Evolutionary conservation across 2,113 vertebrate species (phyloP).

Genomic region (Amia ocellicauda): DNA sequence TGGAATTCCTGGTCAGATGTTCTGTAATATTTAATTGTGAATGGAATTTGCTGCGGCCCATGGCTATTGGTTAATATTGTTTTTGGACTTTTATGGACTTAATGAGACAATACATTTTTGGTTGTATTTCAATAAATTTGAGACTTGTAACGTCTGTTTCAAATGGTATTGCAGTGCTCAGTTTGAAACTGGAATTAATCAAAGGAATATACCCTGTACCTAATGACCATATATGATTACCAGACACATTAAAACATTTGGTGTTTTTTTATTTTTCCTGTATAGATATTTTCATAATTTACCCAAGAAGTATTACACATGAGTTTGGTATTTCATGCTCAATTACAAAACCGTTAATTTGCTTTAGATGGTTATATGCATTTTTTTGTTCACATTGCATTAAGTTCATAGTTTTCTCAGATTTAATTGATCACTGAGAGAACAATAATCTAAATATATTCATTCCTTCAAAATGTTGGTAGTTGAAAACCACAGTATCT

Average conservation of each 20-base stretch:
- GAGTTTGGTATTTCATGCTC: too few relatives aligned
- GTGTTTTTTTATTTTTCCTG: background rate
- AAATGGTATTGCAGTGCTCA: background rate
- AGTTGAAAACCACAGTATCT: too few relatives aligned
- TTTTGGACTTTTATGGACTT: conserved; percentile 1
- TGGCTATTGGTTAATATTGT: conserved; percentile 16
- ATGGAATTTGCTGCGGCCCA: conserved; percentile 14
- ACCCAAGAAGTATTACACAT: conserved; percentile 9
- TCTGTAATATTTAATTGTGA: conserved; percentile 33
- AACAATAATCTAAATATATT: too few relatives aligned
- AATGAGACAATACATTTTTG: conserved; percentile 5
- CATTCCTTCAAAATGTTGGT: too few relatives aligned
- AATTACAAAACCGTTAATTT: too few relatives aligned
- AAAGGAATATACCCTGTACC: too few relatives aligned
- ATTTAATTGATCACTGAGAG: too few relatives aligned
- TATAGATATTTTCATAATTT: background rate
- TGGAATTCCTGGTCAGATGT: conserved; percentile 23
- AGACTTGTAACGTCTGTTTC: background rate
- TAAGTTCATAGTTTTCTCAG: too few relatives aligned
- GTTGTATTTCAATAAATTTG: conserved; percentile 16
- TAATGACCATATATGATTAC: too few relatives aligned
- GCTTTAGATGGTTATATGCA: too few relatives aligned
- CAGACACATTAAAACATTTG: background rate
- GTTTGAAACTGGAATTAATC: too few relatives aligned
- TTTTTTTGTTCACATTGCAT: too few relatives aligned